phyloP scores from a whole-genome alignment of 2,888 invertebrate species.

The Aphodius sticticus region DNA sequence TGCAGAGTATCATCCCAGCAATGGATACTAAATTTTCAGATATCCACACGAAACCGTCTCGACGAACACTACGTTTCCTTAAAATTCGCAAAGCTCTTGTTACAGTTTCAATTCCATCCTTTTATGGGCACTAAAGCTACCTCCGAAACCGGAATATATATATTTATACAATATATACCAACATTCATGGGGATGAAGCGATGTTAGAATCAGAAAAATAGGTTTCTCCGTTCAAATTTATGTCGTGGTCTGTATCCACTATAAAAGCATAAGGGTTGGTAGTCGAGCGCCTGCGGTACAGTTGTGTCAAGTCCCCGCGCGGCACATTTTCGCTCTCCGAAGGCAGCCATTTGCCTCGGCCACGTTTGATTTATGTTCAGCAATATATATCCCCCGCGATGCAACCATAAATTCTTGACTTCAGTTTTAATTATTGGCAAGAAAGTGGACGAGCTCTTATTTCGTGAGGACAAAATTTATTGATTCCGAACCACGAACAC shows the following conservation, averaged over 20 bases:
- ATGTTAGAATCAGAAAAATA: background rate
- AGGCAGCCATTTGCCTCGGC: background rate
- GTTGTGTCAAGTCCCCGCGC: background rate
- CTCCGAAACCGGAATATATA: background rate
- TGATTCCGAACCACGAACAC: background rate
- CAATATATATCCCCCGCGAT: background rate
- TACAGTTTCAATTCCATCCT: background rate
- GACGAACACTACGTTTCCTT: background rate
- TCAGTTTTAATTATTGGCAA: constrained; percentile 4
- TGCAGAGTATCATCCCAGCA: background rate
- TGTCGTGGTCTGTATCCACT: background rate
- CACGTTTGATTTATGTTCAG: background rate
- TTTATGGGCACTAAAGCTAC: background rate
- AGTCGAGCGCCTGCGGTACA: background rate
- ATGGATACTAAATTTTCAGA: background rate
- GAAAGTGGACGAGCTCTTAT: background rate
- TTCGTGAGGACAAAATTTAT: background rate
- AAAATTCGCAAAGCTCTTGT: background rate
- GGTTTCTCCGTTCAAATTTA: background rate
- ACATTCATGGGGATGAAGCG: background rate
- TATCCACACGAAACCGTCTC: background rate
- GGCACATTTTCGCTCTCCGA: background rate
- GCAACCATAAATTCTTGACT: background rate
- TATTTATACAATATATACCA: background rate
- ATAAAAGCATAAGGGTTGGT: background rate